Conservation (phyloP, 2,113 vertebrate species). For the Lepus americanus region DNA sequence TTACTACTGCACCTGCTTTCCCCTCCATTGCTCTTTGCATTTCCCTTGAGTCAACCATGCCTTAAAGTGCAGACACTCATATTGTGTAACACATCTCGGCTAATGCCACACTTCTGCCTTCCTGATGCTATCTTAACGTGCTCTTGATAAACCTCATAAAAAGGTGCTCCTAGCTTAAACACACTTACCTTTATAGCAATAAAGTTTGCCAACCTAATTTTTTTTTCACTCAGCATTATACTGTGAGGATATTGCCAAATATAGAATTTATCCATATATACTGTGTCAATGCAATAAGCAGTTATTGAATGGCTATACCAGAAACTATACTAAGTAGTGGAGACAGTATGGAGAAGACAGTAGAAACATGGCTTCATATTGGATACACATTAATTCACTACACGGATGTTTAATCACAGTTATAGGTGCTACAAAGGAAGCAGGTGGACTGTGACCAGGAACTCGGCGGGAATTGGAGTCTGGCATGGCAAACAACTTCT, state of each 20-base stretch:
- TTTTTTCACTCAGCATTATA: not conserved
- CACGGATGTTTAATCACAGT: not conserved
- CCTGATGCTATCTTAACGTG: not conserved
- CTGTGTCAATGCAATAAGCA: not conserved
- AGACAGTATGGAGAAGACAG: not conserved
- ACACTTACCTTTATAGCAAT: not conserved
- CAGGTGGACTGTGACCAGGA: not conserved
- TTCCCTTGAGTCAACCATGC: not conserved
- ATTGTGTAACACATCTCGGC: not conserved
- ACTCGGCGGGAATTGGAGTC: not conserved
- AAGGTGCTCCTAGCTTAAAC: not conserved
- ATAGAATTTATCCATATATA: not conserved
- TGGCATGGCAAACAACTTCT: not conserved
- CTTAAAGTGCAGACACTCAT: conserved; percentile 9
- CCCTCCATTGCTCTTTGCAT: conserved; percentile 13
- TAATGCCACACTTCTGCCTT: not conserved
- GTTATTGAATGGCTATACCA: not conserved
- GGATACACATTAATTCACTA: conserved; percentile 15
- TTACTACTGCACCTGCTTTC: not conserved
- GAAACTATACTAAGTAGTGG: not conserved
- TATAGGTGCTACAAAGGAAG: conserved; percentile 15
- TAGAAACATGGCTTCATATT: not conserved
- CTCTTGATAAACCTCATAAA: conserved; percentile 4
- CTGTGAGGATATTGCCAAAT: not conserved
- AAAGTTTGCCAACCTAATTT: not conserved